Percentiles rank a stretch among this genome's conserved stretches.
These are phyloP conservation scores for Sebastes ruberrimus DNA, from an alignment of 2,797 vertebrate species.

Conservation along the genomic window DNA sequence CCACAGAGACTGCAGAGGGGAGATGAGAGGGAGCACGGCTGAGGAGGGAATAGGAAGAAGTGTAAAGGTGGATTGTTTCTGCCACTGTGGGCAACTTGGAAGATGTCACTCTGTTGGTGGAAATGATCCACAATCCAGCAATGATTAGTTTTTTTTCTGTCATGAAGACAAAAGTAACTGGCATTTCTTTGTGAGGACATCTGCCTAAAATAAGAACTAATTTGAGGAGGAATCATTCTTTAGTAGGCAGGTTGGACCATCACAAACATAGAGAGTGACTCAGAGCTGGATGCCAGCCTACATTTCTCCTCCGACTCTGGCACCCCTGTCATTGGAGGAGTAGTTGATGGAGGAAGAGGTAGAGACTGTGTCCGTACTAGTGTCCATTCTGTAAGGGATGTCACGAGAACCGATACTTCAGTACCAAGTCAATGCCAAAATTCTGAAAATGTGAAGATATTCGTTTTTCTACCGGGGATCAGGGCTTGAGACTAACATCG, in stretches of 20 bases:
- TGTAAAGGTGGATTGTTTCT: slow-evolving; percentile 34
- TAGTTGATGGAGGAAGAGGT: neutral
- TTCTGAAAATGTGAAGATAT: neutral
- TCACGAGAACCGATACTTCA: neutral
- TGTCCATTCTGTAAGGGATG: neutral
- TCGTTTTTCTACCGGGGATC: neutral
- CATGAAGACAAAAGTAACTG: neutral
- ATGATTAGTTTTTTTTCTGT: neutral
- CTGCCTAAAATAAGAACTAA: neutral
- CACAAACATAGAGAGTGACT: slow-evolving; percentile 34
- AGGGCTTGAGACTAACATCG: neutral
- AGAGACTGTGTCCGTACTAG: neutral
- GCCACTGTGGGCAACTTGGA: neutral
- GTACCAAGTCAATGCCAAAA: neutral
- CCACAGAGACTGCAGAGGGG: slow-evolving; percentile 59
- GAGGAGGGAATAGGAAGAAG: slow-evolving; percentile 35
- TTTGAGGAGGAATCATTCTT: slow-evolving; percentile 28
- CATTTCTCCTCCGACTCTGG: slow-evolving; percentile 7
- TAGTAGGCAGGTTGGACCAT: slow-evolving; percentile 31
- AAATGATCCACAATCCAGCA: neutral
- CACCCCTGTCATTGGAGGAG: neutral
- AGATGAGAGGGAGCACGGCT: slow-evolving; percentile 38
- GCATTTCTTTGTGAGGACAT: neutral
- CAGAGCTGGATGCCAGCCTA: slow-evolving; percentile 29
- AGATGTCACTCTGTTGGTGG: slow-evolving; percentile 4